phyloP scores from a whole-genome alignment of 2,888 invertebrate species.

The Pseudococcus longispinus region DNA sequence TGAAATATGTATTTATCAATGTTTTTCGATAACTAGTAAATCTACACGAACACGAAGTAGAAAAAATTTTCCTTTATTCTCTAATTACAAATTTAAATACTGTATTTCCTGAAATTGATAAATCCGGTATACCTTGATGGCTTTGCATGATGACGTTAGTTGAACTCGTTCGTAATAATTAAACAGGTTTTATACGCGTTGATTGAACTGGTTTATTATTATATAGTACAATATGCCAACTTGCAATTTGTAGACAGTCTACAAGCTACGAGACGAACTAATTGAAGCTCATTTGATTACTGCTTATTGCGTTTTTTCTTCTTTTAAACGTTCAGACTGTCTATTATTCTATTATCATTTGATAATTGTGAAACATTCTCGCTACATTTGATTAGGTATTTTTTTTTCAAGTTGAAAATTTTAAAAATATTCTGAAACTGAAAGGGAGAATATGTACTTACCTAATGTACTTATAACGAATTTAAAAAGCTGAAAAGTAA shows the following conservation, averaged over 20 bases:
- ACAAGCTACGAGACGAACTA: not conserved
- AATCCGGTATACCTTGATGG: slow-evolving; percentile 10
- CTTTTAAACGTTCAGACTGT: too few relatives aligned
- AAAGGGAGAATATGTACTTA: too few relatives aligned
- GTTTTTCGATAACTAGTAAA: not conserved
- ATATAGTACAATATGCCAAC: not conserved
- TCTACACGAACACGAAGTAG: not conserved
- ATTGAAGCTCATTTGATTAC: not conserved
- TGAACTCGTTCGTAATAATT: slow-evolving; percentile 5
- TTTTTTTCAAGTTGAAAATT: too few relatives aligned
- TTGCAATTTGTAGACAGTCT: not conserved
- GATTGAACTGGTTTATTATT: not conserved
- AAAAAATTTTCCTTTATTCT: not conserved
- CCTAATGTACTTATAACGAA: too few relatives aligned
- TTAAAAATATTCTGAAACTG: too few relatives aligned
- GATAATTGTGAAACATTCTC: too few relatives aligned
- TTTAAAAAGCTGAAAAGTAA: too few relatives aligned
- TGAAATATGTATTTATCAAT: not conserved
- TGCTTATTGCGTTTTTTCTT: not conserved
- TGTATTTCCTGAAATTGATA: slow-evolving; percentile 10
- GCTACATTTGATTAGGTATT: too few relatives aligned
- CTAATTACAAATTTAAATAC: not conserved
- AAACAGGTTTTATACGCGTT: not conserved
- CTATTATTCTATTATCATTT: too few relatives aligned
- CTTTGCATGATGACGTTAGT: slow-evolving; percentile 30